Percentiles rank a stretch among this genome's conserved stretches.
phyloP scores from a whole-genome alignment of 2,888 invertebrate genomes.

The Flexamia atlantica region DNA sequence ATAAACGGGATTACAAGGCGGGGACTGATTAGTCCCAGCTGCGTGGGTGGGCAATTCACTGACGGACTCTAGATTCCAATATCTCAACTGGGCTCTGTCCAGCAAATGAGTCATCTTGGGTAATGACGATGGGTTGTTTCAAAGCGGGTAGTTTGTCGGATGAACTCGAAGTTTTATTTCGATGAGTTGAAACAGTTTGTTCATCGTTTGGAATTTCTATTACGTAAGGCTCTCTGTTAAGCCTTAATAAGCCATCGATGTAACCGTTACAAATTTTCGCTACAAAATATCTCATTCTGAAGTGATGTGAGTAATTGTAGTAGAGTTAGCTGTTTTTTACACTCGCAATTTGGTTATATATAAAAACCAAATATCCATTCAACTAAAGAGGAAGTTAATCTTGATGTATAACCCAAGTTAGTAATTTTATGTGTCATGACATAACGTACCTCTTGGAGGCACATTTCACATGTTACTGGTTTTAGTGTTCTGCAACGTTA shows the following conservation, averaged over 20 bases:
- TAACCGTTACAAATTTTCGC: too few species aligned
- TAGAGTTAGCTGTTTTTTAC: too few species aligned
- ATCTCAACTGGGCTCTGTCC: not conserved
- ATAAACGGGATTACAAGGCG: constrained; percentile 17
- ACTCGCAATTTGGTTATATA: too few species aligned
- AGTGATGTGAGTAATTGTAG: too few species aligned
- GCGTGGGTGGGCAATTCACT: constrained; percentile 11
- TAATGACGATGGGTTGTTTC: not conserved
- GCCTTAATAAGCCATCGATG: too few species aligned
- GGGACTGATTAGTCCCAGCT: not conserved
- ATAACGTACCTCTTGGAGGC: not conserved
- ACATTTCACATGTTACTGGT: not conserved
- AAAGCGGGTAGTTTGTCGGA: not conserved
- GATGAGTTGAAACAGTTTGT: constrained; percentile 8
- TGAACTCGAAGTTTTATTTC: not conserved
- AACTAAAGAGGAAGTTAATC: too few species aligned
- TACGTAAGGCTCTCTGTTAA: too few species aligned
- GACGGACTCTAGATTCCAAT: not conserved
- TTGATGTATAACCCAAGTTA: not conserved
- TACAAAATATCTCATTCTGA: too few species aligned
- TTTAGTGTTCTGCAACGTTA: not conserved
- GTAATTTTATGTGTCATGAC: not conserved
- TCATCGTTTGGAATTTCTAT: not conserved
- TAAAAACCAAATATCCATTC: too few species aligned
- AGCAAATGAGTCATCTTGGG: not conserved